Evolutionary conservation across 2,888 invertebrate species (phyloP), one percentile per base, ranked within the genome.

Genomic region (Drosophila kuntzei): DNA sequence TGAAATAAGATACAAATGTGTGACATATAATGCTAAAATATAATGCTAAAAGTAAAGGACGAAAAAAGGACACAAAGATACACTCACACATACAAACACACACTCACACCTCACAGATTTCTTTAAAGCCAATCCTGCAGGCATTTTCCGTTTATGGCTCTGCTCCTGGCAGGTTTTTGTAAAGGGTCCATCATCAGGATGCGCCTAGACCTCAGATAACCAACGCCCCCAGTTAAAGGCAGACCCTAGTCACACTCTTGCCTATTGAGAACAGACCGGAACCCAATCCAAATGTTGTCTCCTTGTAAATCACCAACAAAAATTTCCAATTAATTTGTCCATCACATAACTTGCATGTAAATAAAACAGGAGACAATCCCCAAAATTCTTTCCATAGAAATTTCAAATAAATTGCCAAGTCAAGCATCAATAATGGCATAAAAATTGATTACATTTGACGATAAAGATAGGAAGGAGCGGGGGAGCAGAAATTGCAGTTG

Each of bases 341-440:
- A 81, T 76, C 82, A 74, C 49, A 75, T 65, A 69, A 61, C 65
- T 71, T 67, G 47, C 39, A 61, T 69, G 63, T 60, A 79, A 77
- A 80, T 77, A 70, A 70, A 68, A 62, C 53, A 53, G 34, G 27
- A 63, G 22, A 32, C 51, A 25, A 18, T 39, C 54, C 25, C 49
- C 49, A 14, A 59, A 59, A 32, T 32, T 50, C 43, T 16, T 25
- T 32, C 41, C 43, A 51, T 22, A 41, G 18, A 66, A 63, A 63
- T 68, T 63, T 55, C 70, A 76, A 59, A 67, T 50, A 85, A 80
- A 82, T 88, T 87, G 80, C 72, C 72, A 59, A 80, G 67, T 72
- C 74, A 89, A 83, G 83, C 85, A 87, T 89, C 87, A 88, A 88
- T 89, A 90, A 89, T 89, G 79, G 84, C 84, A 82, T 87, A 80